A percentile compares a stretch with the other conserved stretches of the same genome.
These are phyloP conservation scores for Phrynocephalus vlangalii DNA, from an alignment of 2,797 vertebrate species.

Conservation along the genomic window DNA sequence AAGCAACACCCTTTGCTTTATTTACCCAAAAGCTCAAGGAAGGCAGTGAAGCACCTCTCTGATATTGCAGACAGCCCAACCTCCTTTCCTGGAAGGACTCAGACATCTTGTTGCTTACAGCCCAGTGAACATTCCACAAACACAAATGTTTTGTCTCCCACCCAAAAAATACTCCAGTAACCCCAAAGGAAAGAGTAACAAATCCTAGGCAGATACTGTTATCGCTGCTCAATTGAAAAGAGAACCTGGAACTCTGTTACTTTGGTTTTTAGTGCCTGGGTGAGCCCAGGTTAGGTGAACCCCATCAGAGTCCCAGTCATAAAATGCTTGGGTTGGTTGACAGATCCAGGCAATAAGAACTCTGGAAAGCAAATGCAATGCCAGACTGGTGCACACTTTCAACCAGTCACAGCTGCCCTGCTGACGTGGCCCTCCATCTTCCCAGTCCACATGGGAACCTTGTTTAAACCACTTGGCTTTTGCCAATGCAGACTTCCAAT, in stretches of 20 bases:
- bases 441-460: neutral
- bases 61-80: too few species aligned
- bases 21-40: neutral
- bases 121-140: constrained; percentile 4
- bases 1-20: too few species aligned
- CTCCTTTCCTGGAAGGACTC: neutral
- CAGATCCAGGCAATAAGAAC: neutral
- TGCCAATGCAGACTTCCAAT: neutral
- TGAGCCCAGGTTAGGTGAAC: neutral
- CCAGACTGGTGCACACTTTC: neutral
- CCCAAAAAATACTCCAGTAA: neutral
- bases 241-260: neutral
- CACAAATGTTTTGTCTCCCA: neutral
- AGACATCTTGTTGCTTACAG: neutral
- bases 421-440: neutral
- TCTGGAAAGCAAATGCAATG: neutral
- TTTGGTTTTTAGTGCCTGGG: neutral
- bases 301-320: neutral
- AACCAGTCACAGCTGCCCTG: neutral
- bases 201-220: neutral
- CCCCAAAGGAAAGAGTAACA: neutral
- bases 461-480: neutral
- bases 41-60: too few species aligned
- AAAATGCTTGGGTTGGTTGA: neutral
- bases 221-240: neutral